A percentile compares a stretch with the other conserved stretches of the same genome.
Conservation (phyloP, 2,888 invertebrate genomes). For the Ectropis crepuscularia region DNA sequence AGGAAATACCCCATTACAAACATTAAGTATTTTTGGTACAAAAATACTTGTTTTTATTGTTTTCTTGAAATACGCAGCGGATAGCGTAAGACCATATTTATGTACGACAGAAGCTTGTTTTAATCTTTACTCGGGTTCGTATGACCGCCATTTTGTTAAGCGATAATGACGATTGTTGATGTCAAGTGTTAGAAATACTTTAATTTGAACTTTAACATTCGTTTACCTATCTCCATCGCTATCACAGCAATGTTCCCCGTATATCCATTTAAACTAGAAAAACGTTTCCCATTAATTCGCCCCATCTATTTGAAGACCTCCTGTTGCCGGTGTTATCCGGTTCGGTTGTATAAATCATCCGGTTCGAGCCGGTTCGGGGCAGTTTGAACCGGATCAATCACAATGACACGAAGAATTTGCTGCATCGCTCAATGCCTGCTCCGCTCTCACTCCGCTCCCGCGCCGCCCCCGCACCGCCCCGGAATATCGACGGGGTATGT, state of each 20-base stretch:
- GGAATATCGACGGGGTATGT: slow-evolving; percentile 38
- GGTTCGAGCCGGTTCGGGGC: slow-evolving; percentile 9
- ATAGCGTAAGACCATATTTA: too few species aligned
- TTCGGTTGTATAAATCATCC: slow-evolving; percentile 5
- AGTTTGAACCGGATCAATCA: slow-evolving; percentile 38
- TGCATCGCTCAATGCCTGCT: slow-evolving; percentile 37
- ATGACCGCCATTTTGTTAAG: too few species aligned
- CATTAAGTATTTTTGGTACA: too few species aligned
- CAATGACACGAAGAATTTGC: slow-evolving; percentile 34
- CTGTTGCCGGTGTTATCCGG: slow-evolving; percentile 1
- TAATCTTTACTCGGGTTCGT: too few species aligned
- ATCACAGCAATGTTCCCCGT: background rate
- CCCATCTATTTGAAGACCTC: slow-evolving; percentile 5
- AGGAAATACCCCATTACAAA: too few species aligned
- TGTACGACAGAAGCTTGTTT: too few species aligned
- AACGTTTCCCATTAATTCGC: background rate
- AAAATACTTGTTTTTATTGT: too few species aligned
- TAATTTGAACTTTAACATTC: too few species aligned
- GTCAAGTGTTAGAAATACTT: too few species aligned
- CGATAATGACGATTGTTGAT: too few species aligned
- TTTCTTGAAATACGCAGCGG: too few species aligned
- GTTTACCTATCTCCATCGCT: too few species aligned
- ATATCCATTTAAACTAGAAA: background rate
- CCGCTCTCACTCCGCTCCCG: background rate
- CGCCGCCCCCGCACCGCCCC: background rate